Evolutionary conservation across 1,140 invertebrate species (phyloP), one percentile per base, ranked within the genome.

Genomic region (Euwallacea similis): DNA sequence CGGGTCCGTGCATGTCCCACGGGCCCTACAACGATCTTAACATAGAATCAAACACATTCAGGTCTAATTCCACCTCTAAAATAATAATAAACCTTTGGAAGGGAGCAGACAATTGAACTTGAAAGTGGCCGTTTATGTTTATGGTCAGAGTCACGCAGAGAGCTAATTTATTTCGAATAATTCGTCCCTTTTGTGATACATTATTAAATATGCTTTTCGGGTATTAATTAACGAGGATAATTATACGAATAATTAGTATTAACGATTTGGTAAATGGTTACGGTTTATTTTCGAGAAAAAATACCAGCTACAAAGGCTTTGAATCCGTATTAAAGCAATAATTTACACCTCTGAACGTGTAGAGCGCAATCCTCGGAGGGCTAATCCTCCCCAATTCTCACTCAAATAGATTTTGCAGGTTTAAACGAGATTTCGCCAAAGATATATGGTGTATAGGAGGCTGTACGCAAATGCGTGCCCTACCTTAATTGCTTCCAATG

Each of bases 331-430:
- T 33, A 33, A 33, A 33, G 21, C 21, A 33, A 33, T 33, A 63
- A 63, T 63, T 63, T 63, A 63, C 15, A 47, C 61, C 42, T 59
- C 53, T 16, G n/a, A 66, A 55, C 64, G 50, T 42, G 64, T 56
- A 50, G 50, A 66, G 13, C 64, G 53, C 41, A 66, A 66, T 55
- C 53, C 64, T 66, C 33, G 64, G 53, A 16, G 11, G 50, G 50
- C 50, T 66, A 66, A 56, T 66, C 64, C 64, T 50, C 53, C 62
- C 64, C 50, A 66, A 66, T 66, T 66, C 64, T 42, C 53, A 66
- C 43, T 66, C 53, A 66, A 66, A 66, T 66, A 66, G 53, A 66
- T 66, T 66, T 66, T 66, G 64, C 53, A 44, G 53, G 53, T 66
- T 66, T 55, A 66, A 66, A 56, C 64, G 64, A 66, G 64, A 66